Evolutionary conservation across 2,113 vertebrate species (phyloP).

Genomic region (Serinus canaria): DNA sequence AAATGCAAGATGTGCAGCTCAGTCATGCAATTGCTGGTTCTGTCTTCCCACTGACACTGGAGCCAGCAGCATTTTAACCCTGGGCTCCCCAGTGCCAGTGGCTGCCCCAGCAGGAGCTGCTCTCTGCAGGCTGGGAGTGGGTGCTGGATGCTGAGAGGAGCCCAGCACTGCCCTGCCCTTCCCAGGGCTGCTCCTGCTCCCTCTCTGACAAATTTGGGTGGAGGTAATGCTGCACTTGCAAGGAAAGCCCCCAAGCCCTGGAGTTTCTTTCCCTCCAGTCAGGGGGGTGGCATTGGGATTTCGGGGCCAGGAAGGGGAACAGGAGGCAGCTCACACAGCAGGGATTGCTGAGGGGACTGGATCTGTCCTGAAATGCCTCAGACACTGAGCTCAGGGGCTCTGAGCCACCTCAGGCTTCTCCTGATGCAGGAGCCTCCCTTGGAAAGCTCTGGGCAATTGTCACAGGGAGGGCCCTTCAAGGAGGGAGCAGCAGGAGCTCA

Average conservation of each 20-base stretch:
- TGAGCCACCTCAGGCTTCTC: neutral
- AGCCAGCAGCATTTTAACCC: neutral
- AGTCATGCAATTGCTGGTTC: neutral
- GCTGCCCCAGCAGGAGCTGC: accelerated
- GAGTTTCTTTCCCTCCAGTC: neutral
- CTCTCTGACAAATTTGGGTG: accelerated
- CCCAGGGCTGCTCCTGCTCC: accelerated
- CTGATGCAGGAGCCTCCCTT: neutral
- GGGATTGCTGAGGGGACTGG: neutral
- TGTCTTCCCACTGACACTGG: neutral
- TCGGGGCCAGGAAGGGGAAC: accelerated
- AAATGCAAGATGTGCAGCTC: neutral
- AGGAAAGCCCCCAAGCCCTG: neutral
- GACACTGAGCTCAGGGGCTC: neutral
- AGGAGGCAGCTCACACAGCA: neutral
- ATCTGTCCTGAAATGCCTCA: neutral
- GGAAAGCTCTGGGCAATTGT: neutral
- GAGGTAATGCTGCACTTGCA: neutral
- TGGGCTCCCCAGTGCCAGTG: accelerated
- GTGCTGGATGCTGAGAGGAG: accelerated
- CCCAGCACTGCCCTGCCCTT: neutral
- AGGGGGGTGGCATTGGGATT: accelerated
- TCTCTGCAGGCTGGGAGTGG: accelerated
- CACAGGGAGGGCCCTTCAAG: neutral
- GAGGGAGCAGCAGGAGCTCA: neutral